Conservation (phyloP, 2,888 invertebrate species). For the Leptinotarsa rubiginosa region DNA sequence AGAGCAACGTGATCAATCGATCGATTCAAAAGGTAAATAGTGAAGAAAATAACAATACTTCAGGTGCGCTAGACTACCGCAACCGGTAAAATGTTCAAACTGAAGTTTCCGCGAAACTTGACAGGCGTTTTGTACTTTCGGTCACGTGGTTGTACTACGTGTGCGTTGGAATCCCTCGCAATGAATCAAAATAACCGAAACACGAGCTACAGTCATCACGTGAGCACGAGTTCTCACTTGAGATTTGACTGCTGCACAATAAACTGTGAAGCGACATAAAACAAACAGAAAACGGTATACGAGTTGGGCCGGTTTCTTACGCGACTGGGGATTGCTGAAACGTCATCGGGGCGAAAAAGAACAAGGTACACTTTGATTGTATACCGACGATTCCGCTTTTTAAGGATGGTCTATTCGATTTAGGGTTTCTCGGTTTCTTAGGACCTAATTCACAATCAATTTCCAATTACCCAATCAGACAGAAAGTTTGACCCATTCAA, state of each 20-base stretch:
- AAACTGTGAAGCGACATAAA: not conserved
- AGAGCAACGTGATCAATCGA: constrained; percentile 7
- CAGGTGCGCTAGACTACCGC: constrained; percentile 26
- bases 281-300: not conserved
- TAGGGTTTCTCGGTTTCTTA: too few species aligned
- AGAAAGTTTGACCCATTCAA: too few species aligned
- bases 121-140: constrained; percentile 45
- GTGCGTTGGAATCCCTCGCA: constrained; percentile 11
- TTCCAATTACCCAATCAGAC: too few species aligned
- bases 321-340: not conserved
- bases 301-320: not conserved
- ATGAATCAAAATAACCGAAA: constrained; percentile 14
- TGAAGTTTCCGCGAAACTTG: constrained; percentile 42
- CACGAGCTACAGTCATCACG: constrained; percentile 1
- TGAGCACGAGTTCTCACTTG: not conserved
- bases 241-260: not conserved
- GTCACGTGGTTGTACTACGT: constrained; percentile 38
- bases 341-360: not conserved
- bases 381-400: too few species aligned
- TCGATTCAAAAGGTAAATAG: constrained; percentile 16
- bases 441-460: too few species aligned
- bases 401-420: too few species aligned
- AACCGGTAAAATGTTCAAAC: constrained; percentile 42
- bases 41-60: constrained; percentile 29
- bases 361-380: not conserved